A percentile compares a stretch with the other conserved stretches of the same genome.
These are phyloP conservation scores for Himalopsyche anomala DNA, from an alignment of 2,888 invertebrate species.

Conservation along the genomic window DNA sequence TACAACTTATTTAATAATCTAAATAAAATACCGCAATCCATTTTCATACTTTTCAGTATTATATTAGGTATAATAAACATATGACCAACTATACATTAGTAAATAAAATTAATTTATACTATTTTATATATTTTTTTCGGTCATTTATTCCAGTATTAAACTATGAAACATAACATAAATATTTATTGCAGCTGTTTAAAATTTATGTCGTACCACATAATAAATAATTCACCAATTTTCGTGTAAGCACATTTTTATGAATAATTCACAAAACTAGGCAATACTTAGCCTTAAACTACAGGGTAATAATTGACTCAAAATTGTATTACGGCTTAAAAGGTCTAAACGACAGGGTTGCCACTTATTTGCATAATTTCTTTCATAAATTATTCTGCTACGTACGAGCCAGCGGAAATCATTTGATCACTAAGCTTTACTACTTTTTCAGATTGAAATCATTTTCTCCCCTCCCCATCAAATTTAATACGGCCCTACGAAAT, in stretches of 20 bases:
- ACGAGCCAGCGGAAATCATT: background rate
- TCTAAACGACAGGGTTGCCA: background rate
- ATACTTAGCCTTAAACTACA: background rate
- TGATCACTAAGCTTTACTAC: background rate
- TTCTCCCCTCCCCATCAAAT: background rate
- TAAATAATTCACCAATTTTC: background rate
- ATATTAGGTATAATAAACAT: too few species aligned
- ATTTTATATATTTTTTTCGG: too few species aligned
- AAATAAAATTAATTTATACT: too few species aligned
- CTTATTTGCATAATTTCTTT: conserved; percentile 21
- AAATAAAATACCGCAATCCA: too few species aligned
- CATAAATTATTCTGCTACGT: background rate
- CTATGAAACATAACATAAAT: background rate
- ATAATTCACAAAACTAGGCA: background rate
- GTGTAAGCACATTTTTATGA: background rate
- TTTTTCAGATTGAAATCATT: conserved; percentile 26
- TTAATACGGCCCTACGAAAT: background rate
- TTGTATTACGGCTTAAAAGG: background rate
- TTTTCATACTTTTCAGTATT: too few species aligned
- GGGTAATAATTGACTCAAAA: background rate
- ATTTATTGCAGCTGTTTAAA: background rate
- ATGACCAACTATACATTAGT: too few species aligned
- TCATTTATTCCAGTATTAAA: background rate
- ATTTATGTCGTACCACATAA: background rate
- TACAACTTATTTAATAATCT: too few species aligned